Evolutionary conservation across 2,888 invertebrate genomes (phyloP).

Genomic region (Drosophila stalkeri): DNA sequence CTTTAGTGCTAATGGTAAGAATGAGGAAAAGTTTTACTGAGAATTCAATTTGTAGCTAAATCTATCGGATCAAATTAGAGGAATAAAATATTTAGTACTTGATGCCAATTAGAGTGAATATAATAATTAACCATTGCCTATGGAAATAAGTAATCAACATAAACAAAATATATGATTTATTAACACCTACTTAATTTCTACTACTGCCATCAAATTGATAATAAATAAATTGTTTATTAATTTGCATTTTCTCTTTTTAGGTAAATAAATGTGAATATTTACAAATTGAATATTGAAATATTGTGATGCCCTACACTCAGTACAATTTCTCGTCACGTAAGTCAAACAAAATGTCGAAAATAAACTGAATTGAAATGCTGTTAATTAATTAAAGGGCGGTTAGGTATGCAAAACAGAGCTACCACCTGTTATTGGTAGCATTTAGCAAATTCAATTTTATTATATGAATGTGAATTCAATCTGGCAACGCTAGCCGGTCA

Average conservation of each 20-base stretch:
- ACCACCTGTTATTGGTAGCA: slow-evolving; percentile 71
- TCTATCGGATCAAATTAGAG: slow-evolving; percentile 28
- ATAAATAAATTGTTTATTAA: slow-evolving; percentile 21
- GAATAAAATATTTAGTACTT: slow-evolving; percentile 6
- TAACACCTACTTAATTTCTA: slow-evolving; percentile 16
- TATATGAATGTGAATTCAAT: slow-evolving; percentile 54
- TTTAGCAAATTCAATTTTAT: slow-evolving; percentile 37
- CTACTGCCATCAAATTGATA: background rate
- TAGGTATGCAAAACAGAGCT: slow-evolving; percentile 49
- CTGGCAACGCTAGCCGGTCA: slow-evolving; percentile 69
- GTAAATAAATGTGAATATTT: slow-evolving; percentile 38
- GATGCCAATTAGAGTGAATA: slow-evolving; percentile 26
- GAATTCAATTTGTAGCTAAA: slow-evolving; percentile 19
- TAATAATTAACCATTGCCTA: slow-evolving; percentile 22
- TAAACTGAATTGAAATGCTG: slow-evolving; percentile 4
- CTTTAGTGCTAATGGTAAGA: slow-evolving; percentile 11
- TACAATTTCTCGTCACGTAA: slow-evolving; percentile 42
- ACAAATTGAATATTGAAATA: slow-evolving; percentile 14
- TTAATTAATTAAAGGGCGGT: slow-evolving; percentile 11
- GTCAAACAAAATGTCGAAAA: slow-evolving; percentile 28
- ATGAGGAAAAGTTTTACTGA: slow-evolving; percentile 29
- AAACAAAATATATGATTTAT: slow-evolving; percentile 18
- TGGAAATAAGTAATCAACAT: slow-evolving; percentile 5
- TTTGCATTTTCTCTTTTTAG: slow-evolving; percentile 35
- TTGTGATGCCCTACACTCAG: slow-evolving; percentile 21